A percentile compares a stretch with the other conserved stretches of the same genome.
Evolutionary conservation across 1,140 invertebrate genomes (phyloP).

Genomic region (Varroa destructor): DNA sequence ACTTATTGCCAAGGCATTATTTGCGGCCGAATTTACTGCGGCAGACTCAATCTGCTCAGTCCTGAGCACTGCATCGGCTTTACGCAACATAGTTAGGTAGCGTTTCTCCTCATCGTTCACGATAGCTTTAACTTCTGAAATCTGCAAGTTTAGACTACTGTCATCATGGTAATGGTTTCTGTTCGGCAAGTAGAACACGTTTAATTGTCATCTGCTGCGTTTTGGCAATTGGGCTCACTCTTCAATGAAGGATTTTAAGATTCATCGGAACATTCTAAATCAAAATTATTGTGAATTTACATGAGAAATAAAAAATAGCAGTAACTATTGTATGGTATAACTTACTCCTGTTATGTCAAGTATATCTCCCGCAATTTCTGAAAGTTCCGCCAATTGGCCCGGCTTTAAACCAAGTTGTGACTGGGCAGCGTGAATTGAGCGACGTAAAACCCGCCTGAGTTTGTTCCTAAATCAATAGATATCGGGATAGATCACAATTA

Average conservation of each 20-base stretch:
- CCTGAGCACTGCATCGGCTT: background rate
- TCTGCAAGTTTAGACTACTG: background rate
- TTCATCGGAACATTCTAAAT: too few relatives aligned
- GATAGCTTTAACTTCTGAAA: background rate
- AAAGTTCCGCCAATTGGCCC: background rate
- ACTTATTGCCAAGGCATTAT: too few relatives aligned
- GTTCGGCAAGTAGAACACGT: too few relatives aligned
- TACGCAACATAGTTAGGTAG: background rate
- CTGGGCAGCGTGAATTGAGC: background rate
- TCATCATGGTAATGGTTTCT: too few relatives aligned
- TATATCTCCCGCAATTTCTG: background rate
- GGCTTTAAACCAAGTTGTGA: background rate
- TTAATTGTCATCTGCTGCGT: too few relatives aligned
- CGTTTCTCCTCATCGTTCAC: slow-evolving; percentile 10
- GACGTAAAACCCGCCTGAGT: background rate
- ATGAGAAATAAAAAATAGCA: too few relatives aligned
- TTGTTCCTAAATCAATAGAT: background rate
- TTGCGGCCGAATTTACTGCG: too few relatives aligned
- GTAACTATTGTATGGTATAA: background rate
- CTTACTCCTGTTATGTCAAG: background rate
- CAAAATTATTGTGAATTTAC: too few relatives aligned
- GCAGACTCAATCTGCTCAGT: too few relatives aligned
- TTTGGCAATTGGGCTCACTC: too few relatives aligned
- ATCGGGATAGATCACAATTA: too few relatives aligned
- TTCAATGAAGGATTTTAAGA: too few relatives aligned